Conservation (phyloP, 37 sponge, comb jelly and placozoan species). For the Halisarca cf. caerulea region DNA sequence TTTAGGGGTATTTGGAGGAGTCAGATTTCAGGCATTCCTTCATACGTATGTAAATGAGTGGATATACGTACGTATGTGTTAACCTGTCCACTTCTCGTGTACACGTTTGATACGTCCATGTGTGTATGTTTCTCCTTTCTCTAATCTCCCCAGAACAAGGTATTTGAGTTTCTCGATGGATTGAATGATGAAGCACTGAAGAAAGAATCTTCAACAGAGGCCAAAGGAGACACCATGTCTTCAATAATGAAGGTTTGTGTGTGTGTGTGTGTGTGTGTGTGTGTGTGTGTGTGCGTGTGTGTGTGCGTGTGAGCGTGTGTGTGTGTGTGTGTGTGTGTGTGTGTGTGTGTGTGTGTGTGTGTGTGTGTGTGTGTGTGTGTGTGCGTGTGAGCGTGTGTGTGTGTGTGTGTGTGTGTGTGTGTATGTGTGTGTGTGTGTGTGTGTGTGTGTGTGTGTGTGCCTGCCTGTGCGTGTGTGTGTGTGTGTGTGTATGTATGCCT, state of each 20-base stretch:
- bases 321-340: too few relatives aligned
- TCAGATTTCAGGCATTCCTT: neutral
- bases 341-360: too few relatives aligned
- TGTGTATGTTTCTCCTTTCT: neutral
- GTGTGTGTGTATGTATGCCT: too few relatives aligned
- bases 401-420: too few relatives aligned
- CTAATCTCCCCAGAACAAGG: conserved; percentile 47
- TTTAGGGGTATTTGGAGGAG: too few relatives aligned
- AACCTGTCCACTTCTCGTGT: neutral
- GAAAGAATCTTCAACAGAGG: conserved; percentile 84
- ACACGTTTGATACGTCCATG: neutral
- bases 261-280: conserved; percentile 9
- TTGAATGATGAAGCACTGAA: conserved; percentile 88
- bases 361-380: too few relatives aligned
- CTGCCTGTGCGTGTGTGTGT: too few relatives aligned
- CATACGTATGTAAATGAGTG: neutral
- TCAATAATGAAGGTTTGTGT: conserved; percentile 77
- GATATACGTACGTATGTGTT: neutral
- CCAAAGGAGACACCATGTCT: conserved; percentile 79
- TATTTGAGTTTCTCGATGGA: conserved; percentile 68
- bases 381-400: too few relatives aligned
- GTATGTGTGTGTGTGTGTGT: too few relatives aligned
- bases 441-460: too few relatives aligned
- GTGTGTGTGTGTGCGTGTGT: too few relatives aligned
- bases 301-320: too few relatives aligned